Conservation (phyloP, 2,797 vertebrate genomes). For the Apodemus agrarius region DNA sequence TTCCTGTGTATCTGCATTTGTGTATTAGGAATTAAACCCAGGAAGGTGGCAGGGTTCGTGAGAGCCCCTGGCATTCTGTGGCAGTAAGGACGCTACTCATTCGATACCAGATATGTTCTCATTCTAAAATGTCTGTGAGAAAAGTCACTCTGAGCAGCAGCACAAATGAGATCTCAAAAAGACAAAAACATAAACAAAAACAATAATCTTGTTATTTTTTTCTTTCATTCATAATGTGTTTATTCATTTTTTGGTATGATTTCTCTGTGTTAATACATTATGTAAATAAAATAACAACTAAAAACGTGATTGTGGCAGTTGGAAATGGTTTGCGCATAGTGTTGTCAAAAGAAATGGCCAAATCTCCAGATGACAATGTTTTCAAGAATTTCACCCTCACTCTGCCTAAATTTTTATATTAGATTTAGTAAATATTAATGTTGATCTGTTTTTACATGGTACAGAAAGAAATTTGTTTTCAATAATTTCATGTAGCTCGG, state of each 20-base stretch:
- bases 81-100: background rate
- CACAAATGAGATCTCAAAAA: slow-evolving; percentile 6
- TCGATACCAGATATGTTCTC: background rate
- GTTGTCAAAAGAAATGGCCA: slow-evolving; percentile 70
- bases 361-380: slow-evolving; percentile 60
- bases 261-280: slow-evolving; percentile 80
- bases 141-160: background rate
- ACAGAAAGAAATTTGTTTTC: slow-evolving; percentile 40
- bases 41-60: slow-evolving; percentile 15
- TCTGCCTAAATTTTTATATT: slow-evolving; percentile 55
- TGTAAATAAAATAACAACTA: slow-evolving; percentile 78
- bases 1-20: background rate
- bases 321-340: slow-evolving; percentile 71
- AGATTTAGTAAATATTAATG: slow-evolving; percentile 57
- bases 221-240: slow-evolving; percentile 77
- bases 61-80: background rate
- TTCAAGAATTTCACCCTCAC: slow-evolving; percentile 48
- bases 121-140: slow-evolving; percentile 17
- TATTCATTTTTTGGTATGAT: slow-evolving; percentile 75
- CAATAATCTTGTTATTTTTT: slow-evolving; percentile 65
- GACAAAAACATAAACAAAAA: slow-evolving; percentile 55
- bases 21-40: background rate
- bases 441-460: background rate
- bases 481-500: background rate
- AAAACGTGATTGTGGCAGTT: slow-evolving; percentile 79